Base-by-base conservation (phyloP, 1,140 invertebrate genomes). In the Goniozus legneri region DNA sequence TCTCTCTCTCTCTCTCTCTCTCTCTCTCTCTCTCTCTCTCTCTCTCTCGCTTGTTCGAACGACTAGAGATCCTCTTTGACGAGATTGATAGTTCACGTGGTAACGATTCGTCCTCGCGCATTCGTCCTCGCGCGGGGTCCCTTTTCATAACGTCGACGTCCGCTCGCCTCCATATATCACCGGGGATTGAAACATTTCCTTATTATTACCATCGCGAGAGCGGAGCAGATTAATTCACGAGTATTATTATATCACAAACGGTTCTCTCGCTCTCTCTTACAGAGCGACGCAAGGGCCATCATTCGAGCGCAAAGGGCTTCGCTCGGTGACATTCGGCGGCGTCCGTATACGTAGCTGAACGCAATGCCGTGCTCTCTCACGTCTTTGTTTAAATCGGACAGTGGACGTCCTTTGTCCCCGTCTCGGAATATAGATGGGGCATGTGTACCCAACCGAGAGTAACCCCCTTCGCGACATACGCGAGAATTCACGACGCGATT, bases 131-230 rank as follows among this genome's bases (percentile, higher is more conserved):
- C 33, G 30, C 46, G 54, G 46, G 35, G 47, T 50, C 53, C 58
- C 56, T 57, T 61, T 56, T 53, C 50, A 45, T 48, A 48, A 44
- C 38, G 41, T 24, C 54, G 45, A 60, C 52, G 43, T 38, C 47
- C 42, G 32, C 30, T 42, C 32, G 30, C 58, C 56, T 62, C 64
- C 69, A 74, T 74, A 74, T 70, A 74, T 75, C 73, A 74, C 62
- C 64, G 62, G 64, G 64, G 69, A 75, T 75, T 74, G 71, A 74
- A 74, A 75, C 71, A 74, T 75, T 75, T 75, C 73, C 70, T 75
- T 72, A 74, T 72, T 74, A 74, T 75, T 75, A 75, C 69, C 64
- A 57, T 67, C 67, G 70, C 65, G 52, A 60, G 70, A 66, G 67
- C 73, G 70, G 70, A 66, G 67, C 73, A 71, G 73, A 75, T 74